A percentile compares a stretch with the other conserved stretches of the same genome.
Evolutionary conservation across 2,888 invertebrate species (phyloP).

Genomic region (Eupithecia subumbrata): DNA sequence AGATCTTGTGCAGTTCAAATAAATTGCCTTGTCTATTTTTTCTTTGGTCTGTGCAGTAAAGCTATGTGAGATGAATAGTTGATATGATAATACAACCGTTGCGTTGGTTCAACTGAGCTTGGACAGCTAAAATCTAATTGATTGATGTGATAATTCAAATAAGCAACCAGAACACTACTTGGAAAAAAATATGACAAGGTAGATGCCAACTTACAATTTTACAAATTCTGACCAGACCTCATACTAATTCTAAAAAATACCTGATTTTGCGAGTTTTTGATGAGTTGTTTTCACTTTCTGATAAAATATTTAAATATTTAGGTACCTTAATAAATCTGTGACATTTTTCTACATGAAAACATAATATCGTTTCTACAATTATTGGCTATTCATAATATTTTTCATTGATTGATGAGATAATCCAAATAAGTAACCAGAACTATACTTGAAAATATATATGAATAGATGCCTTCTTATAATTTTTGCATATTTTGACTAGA

Average conservation of each 20-base stretch:
- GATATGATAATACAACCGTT: constrained; percentile 81
- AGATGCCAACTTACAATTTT: no score
- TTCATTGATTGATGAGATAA: constrained; percentile 81
- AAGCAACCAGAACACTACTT: constrained; percentile 33
- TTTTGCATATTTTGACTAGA: not conserved
- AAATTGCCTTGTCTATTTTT: constrained; percentile 7
- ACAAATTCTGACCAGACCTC: not conserved
- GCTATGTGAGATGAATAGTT: constrained; percentile 71
- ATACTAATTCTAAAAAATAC: not conserved
- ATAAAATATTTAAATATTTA: no score
- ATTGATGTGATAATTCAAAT: constrained; percentile 78
- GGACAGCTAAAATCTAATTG: constrained; percentile 76
- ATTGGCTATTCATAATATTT: no score
- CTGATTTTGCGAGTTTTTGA: no score
- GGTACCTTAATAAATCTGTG: no score
- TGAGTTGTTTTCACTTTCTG: no score
- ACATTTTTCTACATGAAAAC: no score
- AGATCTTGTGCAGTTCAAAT: not conserved
- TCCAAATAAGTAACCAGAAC: constrained; percentile 54
- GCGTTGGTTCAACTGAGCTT: constrained; percentile 65
- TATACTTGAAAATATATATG: constrained; percentile 39
- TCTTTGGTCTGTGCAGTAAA: constrained; percentile 53
- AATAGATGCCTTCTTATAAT: no score
- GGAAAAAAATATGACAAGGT: constrained; percentile 35
- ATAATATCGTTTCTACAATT: no score